Evolutionary conservation across 2,113 vertebrate genomes (phyloP).

Genomic region (Campylomormyrus numenius): DNA sequence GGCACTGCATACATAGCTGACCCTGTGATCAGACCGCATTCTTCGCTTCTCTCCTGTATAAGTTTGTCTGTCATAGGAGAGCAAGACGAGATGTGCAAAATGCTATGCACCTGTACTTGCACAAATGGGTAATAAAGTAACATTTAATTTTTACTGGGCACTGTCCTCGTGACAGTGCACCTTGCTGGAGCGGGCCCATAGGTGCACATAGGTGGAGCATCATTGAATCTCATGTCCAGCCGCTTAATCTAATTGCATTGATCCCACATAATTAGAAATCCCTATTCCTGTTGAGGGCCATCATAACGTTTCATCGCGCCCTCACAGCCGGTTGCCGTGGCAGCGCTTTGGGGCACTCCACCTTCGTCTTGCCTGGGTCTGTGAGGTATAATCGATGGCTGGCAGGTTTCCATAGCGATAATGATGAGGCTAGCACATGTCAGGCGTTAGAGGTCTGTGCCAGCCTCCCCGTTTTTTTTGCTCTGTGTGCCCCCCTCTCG

Average conservation of each 20-base stretch:
- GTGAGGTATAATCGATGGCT: slow-evolving; percentile 45
- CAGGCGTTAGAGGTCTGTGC: not conserved
- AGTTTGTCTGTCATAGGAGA: not conserved
- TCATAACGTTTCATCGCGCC: slow-evolving; percentile 34
- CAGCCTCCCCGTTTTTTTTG: not conserved
- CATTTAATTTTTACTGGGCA: not conserved
- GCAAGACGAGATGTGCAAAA: not conserved
- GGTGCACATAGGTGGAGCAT: slow-evolving; percentile 35
- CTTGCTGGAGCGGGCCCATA: slow-evolving; percentile 15
- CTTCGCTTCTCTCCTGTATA: not conserved
- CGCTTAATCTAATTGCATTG: slow-evolving; percentile 56
- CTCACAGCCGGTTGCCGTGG: slow-evolving; percentile 21
- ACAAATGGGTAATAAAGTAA: not conserved
- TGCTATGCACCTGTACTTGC: not conserved
- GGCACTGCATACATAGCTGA: not conserved
- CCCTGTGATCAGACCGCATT: not conserved
- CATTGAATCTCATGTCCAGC: slow-evolving; percentile 27
- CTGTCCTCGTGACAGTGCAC: slow-evolving; percentile 1
- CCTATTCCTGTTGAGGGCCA: slow-evolving; percentile 44
- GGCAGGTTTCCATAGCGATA: slow-evolving; percentile 33
- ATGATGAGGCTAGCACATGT: slow-evolving; percentile 37
- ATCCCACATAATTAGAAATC: slow-evolving; percentile 51
- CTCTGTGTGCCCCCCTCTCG: not conserved
- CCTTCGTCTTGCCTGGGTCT: slow-evolving; percentile 37
- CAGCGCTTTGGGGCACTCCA: slow-evolving; percentile 20